Evolutionary conservation across 2,797 vertebrate genomes (phyloP).

Genomic region (Enteromius viviparus): DNA sequence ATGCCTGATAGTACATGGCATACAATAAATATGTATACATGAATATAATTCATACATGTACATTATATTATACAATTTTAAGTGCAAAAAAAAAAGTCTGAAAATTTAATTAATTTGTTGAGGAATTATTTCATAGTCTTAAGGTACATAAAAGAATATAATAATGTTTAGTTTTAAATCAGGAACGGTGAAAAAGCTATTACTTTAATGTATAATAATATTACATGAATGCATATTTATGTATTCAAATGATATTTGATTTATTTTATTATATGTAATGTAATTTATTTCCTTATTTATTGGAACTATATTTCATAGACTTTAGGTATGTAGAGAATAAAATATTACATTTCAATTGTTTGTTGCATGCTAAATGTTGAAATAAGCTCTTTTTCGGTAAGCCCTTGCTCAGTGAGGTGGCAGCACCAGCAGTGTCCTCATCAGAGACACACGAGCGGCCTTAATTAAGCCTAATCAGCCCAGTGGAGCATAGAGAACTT

Average conservation of each 20-base stretch:
- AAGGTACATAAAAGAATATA: background rate
- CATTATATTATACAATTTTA: background rate
- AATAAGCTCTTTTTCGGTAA: background rate
- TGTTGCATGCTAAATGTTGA: background rate
- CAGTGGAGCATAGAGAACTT: slow-evolving; percentile 31
- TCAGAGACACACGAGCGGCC: slow-evolving; percentile 24
- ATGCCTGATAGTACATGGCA: background rate
- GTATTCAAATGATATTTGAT: background rate
- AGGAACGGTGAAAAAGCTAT: background rate
- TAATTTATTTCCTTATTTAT: too few species aligned
- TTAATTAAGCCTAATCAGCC: slow-evolving; percentile 40
- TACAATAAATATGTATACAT: background rate
- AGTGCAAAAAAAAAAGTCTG: background rate
- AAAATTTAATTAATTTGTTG: background rate
- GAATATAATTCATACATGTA: background rate
- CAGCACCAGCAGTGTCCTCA: slow-evolving; percentile 17
- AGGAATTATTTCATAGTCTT: background rate
- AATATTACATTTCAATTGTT: background rate
- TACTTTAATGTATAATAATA: background rate
- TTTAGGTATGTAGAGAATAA: background rate
- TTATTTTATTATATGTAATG: too few species aligned
- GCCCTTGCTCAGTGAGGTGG: background rate
- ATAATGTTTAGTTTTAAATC: too few species aligned
- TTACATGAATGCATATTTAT: background rate
- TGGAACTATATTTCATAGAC: background rate